Evolutionary conservation across 1,140 invertebrate genomes (phyloP).

Genomic region (Anagrus nilaparvatae): DNA sequence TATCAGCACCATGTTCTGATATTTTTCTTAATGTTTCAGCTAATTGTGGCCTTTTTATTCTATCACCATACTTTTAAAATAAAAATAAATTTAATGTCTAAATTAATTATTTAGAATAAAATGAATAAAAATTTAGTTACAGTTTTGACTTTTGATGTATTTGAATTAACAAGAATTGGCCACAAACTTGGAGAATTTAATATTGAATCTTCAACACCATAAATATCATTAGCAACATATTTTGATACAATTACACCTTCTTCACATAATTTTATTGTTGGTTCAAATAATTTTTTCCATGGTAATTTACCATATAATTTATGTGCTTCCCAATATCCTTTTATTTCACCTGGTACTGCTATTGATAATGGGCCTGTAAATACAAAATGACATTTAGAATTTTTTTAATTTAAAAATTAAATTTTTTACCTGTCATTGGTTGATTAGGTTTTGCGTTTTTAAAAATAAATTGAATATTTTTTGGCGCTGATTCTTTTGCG

Average conservation of each 20-base stretch:
- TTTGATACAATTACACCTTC: conserved; percentile 30
- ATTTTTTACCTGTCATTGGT: too few relatives aligned
- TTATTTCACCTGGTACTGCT: conserved; percentile 81
- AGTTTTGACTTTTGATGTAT: conserved; percentile 49
- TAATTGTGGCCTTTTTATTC: conserved; percentile 53
- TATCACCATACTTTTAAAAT: conserved; percentile 57
- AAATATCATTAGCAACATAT: neutral
- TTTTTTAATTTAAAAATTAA: too few relatives aligned
- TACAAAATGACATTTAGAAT: too few relatives aligned
- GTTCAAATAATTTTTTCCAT: conserved; percentile 70
- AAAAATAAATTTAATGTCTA: too few relatives aligned
- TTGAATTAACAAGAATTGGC: conserved; percentile 56
- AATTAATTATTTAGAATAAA: too few relatives aligned
- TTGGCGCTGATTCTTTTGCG: conserved; percentile 58
- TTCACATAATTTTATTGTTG: conserved; percentile 62
- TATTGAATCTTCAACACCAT: neutral
- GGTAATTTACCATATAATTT: conserved; percentile 59
- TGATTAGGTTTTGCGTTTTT: too few relatives aligned
- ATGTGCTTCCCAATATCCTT: conserved; percentile 72
- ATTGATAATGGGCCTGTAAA: conserved; percentile 58
- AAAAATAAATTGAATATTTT: too few relatives aligned
- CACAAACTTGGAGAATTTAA: conserved; percentile 45
- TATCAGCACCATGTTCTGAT: conserved; percentile 48
- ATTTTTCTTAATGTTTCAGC: conserved; percentile 63
- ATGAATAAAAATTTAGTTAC: conserved; percentile 17